phyloP scores from a whole-genome alignment of 2,888 invertebrate genomes.

The Stramonita haemastoma region DNA sequence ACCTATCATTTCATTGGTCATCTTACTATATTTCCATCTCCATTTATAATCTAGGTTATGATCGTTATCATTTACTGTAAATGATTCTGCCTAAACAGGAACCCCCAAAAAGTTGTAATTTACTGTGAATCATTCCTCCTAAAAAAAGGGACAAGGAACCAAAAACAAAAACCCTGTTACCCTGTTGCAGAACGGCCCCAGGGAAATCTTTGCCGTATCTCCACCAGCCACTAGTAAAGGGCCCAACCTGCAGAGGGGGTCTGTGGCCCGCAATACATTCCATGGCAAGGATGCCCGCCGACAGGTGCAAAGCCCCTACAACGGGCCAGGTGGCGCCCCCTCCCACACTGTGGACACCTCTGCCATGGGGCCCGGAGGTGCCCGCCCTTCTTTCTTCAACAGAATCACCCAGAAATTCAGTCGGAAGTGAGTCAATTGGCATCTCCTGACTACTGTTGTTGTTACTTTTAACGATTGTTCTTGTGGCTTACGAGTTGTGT shows the following conservation, averaged over 20 bases:
- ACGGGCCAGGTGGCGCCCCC: conserved; percentile 78
- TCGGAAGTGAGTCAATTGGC: conserved; percentile 87
- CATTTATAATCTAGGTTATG: too few species aligned
- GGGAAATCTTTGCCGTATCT: conserved; percentile 71
- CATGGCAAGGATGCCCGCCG: conserved; percentile 84
- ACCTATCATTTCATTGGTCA: too few species aligned
- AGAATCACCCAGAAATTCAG: conserved; percentile 98
- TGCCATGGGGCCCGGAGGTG: conserved; percentile 68
- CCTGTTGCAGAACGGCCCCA: conserved; percentile 69
- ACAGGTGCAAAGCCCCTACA: conserved; percentile 78
- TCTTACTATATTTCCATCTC: too few species aligned
- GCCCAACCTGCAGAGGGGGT: conserved; percentile 90
- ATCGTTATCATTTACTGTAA: too few species aligned
- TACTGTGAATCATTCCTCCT: neutral
- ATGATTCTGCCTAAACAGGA: too few species aligned
- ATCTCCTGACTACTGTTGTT: neutral
- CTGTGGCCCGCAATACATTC: conserved; percentile 96
- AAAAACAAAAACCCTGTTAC: neutral
- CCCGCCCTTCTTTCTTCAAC: conserved; percentile 87
- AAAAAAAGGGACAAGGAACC: neutral
- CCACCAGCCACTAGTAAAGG: conserved; percentile 56
- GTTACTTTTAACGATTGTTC: neutral
- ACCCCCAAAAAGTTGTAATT: too few species aligned
- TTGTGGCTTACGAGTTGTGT: neutral
- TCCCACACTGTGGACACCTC: conserved; percentile 79